Base-by-base conservation (phyloP, 2,797 vertebrate genomes). In the Catamblyrhynchus diadema region DNA sequence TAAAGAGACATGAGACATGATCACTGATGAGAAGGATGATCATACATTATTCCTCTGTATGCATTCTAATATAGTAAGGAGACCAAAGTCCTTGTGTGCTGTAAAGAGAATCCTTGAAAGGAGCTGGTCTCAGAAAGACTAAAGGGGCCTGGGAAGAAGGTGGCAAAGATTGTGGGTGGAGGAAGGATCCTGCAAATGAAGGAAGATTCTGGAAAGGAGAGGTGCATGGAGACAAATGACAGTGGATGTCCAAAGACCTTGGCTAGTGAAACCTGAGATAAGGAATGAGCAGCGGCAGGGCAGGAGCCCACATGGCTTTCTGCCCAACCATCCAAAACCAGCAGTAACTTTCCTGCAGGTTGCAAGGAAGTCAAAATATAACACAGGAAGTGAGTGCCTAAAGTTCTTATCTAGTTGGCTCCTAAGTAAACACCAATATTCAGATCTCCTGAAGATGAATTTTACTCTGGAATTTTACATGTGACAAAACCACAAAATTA, bases 301-400 rank as follows among this genome's bases (percentile, higher is more conserved):
- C 21, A 72, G 56, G 28, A 90, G 5, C 12, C 20, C 62, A 30
- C 19, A 32, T 18, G 27, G 27, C 6, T 74, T 82, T 66, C 25
- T 54, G 20, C 11, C 3, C 28, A 44, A 5, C 32, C 44, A 24
- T 20, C 14, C 32, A 62, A 70, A 74, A 27, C 7, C n/a, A 72
- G 10, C n/a, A 62, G 35, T 13, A 41, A 51, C 9, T 6, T 42
- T 32, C 8, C 11, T 71, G 28, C 15, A 35, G 8, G 4, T 22
- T 66, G 17, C 17, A 70, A 16, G 5, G 18, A 72, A 86, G 8
- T 20, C 0, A 0, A 67, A 75, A 57, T 12, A 27, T 11, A 50
- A 25, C 3, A 9, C 1, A 8, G 30, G 25, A 33, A 70, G 11
- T 4, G 2, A 61, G 8, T 12, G 24, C 3, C 0, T 27, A 42